A percentile compares a stretch with the other conserved stretches of the same genome.
These are phyloP conservation scores for Eonycteris spelaea DNA, from an alignment of 2,113 vertebrate genomes.

Conservation along the genomic window DNA sequence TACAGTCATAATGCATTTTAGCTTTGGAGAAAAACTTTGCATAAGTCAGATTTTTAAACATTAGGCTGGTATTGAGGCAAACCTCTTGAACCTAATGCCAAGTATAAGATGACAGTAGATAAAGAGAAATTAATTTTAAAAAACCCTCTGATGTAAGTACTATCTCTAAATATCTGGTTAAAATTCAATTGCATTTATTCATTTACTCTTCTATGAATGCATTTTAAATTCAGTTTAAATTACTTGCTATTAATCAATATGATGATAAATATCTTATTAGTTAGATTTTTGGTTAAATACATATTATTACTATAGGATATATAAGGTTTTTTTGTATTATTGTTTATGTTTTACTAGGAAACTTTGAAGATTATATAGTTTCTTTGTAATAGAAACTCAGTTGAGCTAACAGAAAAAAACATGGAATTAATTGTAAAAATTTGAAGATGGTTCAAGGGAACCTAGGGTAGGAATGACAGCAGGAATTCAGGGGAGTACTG, in stretches of 20 bases:
- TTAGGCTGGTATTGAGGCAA: not conserved
- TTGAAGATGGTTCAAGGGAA: not conserved
- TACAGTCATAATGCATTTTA: constrained; percentile 10
- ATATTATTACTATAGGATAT: not conserved
- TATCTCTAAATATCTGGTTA: not conserved
- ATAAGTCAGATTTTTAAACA: not conserved
- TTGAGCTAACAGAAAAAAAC: not conserved
- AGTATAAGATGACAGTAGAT: not conserved
- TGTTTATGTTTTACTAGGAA: not conserved
- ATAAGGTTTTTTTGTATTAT: not conserved
- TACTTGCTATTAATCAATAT: not conserved
- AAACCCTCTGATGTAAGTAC: not conserved
- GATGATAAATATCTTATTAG: not conserved
- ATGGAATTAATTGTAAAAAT: not conserved
- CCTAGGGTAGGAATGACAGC: not conserved
- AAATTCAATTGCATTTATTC: not conserved
- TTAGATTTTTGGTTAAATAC: not conserved
- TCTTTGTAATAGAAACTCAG: not conserved
- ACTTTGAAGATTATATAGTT: not conserved
- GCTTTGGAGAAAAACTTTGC: not conserved
- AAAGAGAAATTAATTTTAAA: constrained; percentile 22
- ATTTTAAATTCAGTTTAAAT: constrained; percentile 22
- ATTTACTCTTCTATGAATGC: not conserved
- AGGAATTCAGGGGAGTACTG: not conserved
- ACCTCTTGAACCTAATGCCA: not conserved